Base-by-base conservation (phyloP, 1,140 invertebrate species). In the Scaptodrosophila lebanonensis region DNA sequence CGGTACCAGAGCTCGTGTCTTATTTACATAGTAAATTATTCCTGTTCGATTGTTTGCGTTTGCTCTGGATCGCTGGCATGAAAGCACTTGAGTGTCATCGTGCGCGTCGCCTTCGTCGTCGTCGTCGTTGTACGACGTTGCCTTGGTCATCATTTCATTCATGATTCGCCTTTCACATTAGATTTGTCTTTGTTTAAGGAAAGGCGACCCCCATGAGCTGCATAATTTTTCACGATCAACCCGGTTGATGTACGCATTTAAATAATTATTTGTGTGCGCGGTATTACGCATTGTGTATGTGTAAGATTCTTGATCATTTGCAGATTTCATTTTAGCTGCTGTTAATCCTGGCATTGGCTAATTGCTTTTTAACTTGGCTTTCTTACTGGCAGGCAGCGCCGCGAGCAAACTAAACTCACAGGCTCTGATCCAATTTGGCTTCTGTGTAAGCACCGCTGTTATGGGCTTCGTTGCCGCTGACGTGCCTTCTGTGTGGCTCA, bases 21-120 rank as follows among this genome's bases (percentile, higher is more conserved):
- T 79, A 79, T 79, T 79, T 79, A 82, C 75, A 75, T 79, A 82
- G 75, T 79, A 79, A 79, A 79, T 79, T 79, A 79, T 79, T 82
- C 75, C 75, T 82, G 75, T 82, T 75, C 75, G 68, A 77, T 77
- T 77, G 73, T 77, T 77, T 77, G 73, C 73, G 64, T 77, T 77
- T 77, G 73, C 73, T 82, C 75, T 79, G 73, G 73, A 77, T 77
- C 64, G 68, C 60, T 73, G 73, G 73, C 73, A 79, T 73, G 70
- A 73, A 77, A 77, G 52, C 75, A 79, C 73, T 77, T 66, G 68
- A 77, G 77, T 73, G 75, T 77, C 73, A 77, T 77, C 68, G 68
- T 82, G 68, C 73, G n/a, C n/a, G n/a, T n/a, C n/a, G 72, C 70
- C 57, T 62, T 62, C 59, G 65, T 47, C 64, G 63, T 66, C 47